Evolutionary conservation across 2,888 invertebrate species (phyloP), one percentile per base, ranked within the genome.

Genomic region (Acanthosoma haemorrhoidale): DNA sequence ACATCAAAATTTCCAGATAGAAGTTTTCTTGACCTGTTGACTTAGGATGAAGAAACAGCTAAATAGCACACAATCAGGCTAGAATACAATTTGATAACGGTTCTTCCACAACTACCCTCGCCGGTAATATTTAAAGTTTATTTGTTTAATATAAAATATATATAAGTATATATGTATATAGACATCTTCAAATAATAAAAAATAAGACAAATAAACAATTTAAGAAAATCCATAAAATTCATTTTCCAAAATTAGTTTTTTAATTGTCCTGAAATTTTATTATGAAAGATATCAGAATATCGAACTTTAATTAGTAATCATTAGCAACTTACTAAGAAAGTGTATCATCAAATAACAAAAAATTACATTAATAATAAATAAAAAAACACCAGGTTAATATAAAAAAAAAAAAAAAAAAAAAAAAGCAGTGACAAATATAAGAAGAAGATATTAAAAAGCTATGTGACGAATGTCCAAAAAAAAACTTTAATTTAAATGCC

Each of bases 11-110:
- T 16, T 51, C 21, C 31, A 51, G 67, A 51, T 51, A 29, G 38
- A 39, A 15, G 57, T 31, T 32, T 39, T 51, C 51, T 57, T 67
- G 21, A 15, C 67, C 34, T 32, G 67, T 43, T 34, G 25, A 25
- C 43, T 70, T 60, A 63, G 51, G 70, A 57, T 41, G 72, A 61
- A 70, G 72, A 58, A 57, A 72, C 70, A 69, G 68, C 72, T 72
- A 72, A 70, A 70, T 72, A 68, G 68, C 72, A 72, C 70, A 72
- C 70, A 68, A 70, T 60, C 70, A 72, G 64, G 70, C 72, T 67
- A 70, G 29, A 32, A 67, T 67, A 43, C 32, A 67, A 67, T 67
- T 60, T 60, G 43, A 67, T 51, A 51, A 34, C 43, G 67, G 32
- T 38, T 43, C 41, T 29, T 41, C 38, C 41, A 41, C 21, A 41